A percentile compares a stretch with the other conserved stretches of the same genome.
phyloP scores from a whole-genome alignment of 2,888 invertebrate genomes.

The Melanostoma mellinum region DNA sequence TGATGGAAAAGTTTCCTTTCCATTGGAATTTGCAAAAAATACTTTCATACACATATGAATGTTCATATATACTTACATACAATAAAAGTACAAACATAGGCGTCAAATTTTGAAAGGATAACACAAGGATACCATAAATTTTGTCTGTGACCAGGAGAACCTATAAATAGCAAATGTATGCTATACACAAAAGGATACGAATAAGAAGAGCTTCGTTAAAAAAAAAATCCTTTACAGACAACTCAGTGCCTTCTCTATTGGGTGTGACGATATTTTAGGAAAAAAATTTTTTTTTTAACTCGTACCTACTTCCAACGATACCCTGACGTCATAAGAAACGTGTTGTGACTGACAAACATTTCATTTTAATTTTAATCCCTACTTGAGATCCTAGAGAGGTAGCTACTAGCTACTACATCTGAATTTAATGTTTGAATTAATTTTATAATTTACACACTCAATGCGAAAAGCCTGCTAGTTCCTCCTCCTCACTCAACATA shows the following conservation, averaged over 20 bases:
- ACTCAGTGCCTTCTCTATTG: too few species aligned
- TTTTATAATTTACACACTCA: too few species aligned
- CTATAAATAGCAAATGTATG: constrained; percentile 58
- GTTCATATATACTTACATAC: too few species aligned
- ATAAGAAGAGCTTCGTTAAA: constrained; percentile 9
- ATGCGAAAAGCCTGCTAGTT: neutral
- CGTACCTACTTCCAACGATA: too few species aligned
- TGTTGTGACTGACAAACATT: constrained; percentile 18
- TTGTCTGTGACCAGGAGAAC: constrained; percentile 39
- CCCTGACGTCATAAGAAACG: constrained; percentile 62
- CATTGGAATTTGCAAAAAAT: too few species aligned
- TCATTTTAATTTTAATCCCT: neutral
- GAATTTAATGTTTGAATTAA: too few species aligned
- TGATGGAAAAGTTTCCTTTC: too few species aligned
- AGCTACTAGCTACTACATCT: neutral
- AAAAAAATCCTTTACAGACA: too few species aligned
- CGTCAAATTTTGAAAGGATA: constrained; percentile 27
- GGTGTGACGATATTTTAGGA: too few species aligned
- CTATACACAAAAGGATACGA: constrained; percentile 29
- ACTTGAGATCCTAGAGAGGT: constrained; percentile 2
- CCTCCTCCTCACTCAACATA: neutral
- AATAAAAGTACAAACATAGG: neutral
- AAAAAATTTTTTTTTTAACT: too few species aligned
- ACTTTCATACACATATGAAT: too few species aligned
- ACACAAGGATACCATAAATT: constrained; percentile 35